Evolutionary conservation across 2,797 vertebrate genomes (phyloP).

Genomic region (Anas georgica): DNA sequence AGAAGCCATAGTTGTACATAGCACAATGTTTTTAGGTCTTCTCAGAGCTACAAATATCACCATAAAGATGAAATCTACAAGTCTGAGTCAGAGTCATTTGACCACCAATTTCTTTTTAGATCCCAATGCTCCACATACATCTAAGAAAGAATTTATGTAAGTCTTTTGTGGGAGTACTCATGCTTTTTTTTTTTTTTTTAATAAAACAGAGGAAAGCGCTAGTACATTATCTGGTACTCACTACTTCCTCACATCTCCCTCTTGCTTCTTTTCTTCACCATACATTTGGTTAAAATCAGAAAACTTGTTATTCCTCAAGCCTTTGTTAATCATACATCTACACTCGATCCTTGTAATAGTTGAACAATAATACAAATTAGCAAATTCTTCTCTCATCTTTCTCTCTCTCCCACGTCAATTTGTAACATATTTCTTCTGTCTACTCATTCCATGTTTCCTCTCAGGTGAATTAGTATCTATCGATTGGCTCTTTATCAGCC

Average conservation of each 20-base stretch:
- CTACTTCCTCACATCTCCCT: background rate
- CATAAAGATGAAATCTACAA: background rate
- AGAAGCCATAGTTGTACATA: background rate
- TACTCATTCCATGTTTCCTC: background rate
- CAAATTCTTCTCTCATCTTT: background rate
- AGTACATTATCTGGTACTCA: background rate
- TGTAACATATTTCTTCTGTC: background rate
- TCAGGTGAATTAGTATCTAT: background rate
- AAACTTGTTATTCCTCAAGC: background rate
- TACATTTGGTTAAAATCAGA: background rate
- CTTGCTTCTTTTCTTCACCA: background rate
- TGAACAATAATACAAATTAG: background rate
- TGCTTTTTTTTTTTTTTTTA: background rate
- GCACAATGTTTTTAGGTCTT: background rate
- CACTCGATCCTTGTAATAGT: background rate
- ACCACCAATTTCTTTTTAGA: background rate
- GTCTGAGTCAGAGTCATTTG: background rate
- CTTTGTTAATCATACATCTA: background rate
- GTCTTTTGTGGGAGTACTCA: background rate
- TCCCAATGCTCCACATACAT: background rate
- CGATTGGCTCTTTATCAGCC: background rate
- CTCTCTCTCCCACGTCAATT: background rate
- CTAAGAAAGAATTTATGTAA: background rate
- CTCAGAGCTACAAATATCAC: background rate
- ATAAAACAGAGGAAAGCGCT: background rate